Evolutionary conservation across 2,113 vertebrate genomes (phyloP), one percentile per base, ranked within the genome.

Genomic region (Pelmatolapia mariae): DNA sequence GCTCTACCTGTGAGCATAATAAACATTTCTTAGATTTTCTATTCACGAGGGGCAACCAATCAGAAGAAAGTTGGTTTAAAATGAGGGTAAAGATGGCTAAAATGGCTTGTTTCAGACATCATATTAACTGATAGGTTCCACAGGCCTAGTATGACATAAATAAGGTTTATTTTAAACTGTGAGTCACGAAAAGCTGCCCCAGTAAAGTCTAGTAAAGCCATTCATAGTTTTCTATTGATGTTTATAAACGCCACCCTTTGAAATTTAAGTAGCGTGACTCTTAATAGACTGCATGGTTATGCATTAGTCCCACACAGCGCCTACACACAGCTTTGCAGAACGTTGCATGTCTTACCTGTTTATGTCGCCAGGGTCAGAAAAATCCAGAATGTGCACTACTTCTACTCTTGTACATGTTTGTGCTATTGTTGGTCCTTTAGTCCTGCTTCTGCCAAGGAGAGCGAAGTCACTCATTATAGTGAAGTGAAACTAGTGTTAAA

Each of bases 241-340:
- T 73, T 73, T 26, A 15, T 26, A 40, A 73, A 45, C 13, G 1
- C 45, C 22, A 45, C 13, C 22, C 45, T 73, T 43, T 45, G 13
- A 73, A 26, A 45, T 73, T 9, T 0, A 73, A 73, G 38, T 18
- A 10, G 68, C 1, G 5, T 71, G 12, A 71, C 38, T 73, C 38
- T 73, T 45, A 45, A 16, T 10, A 38, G 38, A 43, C 38, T 43
- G 8, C 38, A 16, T 24, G 66, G 38, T 1, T 26, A 24, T 43
- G n/a, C 66, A 71, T 71, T 43, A 15, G 0, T 68, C 63, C 63
- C 11, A 40, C 19, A 3, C 11, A 40, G 10, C 10, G 0, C 7
- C 36, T 15, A 71, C 66, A 24, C 12, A 71, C 38, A 71, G n/a
- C 66, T 43, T 71, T 43, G 38, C n/a, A 71, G 66, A 43, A 16